Evolutionary conservation across 2,113 vertebrate species (phyloP).

Genomic region (Gobio gobio): DNA sequence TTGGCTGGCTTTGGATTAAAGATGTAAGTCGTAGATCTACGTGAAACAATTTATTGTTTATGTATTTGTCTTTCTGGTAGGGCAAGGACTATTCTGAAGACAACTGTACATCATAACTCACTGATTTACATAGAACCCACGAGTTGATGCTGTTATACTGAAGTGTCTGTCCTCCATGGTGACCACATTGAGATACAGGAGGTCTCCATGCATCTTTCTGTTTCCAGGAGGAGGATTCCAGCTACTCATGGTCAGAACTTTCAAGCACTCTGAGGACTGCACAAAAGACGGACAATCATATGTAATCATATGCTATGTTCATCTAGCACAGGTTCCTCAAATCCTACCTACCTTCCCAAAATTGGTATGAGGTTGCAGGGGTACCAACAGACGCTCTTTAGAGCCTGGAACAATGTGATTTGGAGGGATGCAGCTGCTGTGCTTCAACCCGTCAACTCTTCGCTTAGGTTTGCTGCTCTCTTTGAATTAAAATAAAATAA

Average conservation of each 20-base stretch:
- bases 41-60: constrained; percentile 25
- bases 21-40: constrained; percentile 89
- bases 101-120: constrained; percentile 70
- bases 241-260: constrained; percentile 89
- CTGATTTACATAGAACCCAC: constrained; percentile 95
- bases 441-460: constrained; percentile 79
- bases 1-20: constrained; percentile 95
- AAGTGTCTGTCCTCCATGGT: constrained; percentile 89
- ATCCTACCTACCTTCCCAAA: constrained; percentile 91
- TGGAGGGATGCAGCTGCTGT: constrained; percentile 85
- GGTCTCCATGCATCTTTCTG: constrained; percentile 94
- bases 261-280: constrained; percentile 90
- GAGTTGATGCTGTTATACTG: constrained; percentile 87
- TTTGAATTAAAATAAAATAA: constrained; percentile 42
- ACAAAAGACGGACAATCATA: neutral
- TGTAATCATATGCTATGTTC: neutral
- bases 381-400: constrained; percentile 84
- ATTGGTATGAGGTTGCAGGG: constrained; percentile 87
- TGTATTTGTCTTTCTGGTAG: neutral
- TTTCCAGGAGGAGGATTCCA: constrained; percentile 98
- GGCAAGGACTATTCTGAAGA: neutral
- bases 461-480: constrained; percentile 81
- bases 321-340: neutral
- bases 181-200: constrained; percentile 90
- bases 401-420: constrained; percentile 89